These are phyloP conservation scores for Choristoneura rosaceana DNA, from an alignment of 2,888 invertebrate species.

Conservation along the genomic window DNA sequence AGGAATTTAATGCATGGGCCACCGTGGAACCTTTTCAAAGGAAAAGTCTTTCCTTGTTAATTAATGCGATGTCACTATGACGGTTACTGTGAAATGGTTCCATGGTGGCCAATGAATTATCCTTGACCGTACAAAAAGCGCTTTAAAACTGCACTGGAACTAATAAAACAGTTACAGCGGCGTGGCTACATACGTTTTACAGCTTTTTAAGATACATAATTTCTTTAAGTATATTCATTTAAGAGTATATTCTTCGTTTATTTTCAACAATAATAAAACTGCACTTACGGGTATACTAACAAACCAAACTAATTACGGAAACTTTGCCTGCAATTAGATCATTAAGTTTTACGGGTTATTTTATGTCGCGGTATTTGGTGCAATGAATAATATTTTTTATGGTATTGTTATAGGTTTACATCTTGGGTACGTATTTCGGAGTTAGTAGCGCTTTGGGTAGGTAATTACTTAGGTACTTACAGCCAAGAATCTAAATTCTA, in stretches of 20 bases:
- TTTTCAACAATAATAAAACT: conserved; percentile 23
- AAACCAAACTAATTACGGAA: conserved; percentile 49
- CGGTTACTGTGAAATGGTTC: no score
- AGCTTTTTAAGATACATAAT: conserved; percentile 58
- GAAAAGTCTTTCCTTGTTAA: no score
- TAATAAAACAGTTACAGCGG: conserved; percentile 56
- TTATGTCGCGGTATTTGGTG: conserved; percentile 39
- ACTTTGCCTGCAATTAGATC: conserved; percentile 44
- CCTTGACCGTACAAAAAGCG: no score
- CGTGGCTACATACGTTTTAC: conserved; percentile 59
- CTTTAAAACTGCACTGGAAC: conserved; percentile 46
- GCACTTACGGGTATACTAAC: conserved; percentile 43
- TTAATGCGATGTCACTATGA: no score
- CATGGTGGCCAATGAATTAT: no score
- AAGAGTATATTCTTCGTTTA: conserved; percentile 50
- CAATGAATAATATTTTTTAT: conserved; percentile 38
- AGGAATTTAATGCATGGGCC: no score
- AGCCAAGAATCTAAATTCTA: no score
- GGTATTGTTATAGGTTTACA: neutral
- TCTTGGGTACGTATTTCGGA: neutral
- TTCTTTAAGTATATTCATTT: conserved; percentile 55
- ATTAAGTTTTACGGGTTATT: conserved; percentile 45
- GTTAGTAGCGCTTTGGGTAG: neutral
- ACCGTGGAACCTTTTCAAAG: no score
- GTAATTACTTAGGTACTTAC: neutral